A percentile compares a stretch with the other conserved stretches of the same genome.
phyloP scores from a whole-genome alignment of 2,113 vertebrate species.

The Stegastes partitus region DNA sequence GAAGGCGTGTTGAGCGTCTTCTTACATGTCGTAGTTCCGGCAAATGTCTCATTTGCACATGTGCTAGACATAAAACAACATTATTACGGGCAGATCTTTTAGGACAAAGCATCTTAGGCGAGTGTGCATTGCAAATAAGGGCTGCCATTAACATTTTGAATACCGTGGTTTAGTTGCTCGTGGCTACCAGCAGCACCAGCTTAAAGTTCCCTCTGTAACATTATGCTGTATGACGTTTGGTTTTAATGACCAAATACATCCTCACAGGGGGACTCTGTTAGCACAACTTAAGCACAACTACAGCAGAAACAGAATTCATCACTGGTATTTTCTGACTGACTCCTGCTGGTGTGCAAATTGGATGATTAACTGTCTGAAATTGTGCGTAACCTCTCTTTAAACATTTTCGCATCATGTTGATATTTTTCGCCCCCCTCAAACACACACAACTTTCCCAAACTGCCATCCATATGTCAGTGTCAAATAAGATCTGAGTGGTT shows the following conservation, averaged over 20 bases:
- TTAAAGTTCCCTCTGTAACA: background rate
- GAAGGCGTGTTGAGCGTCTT: background rate
- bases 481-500: slow-evolving; percentile 67
- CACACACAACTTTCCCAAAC: slow-evolving; percentile 53
- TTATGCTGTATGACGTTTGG: background rate
- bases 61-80: background rate
- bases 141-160: slow-evolving; percentile 24
- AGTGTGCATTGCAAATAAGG: slow-evolving; percentile 16
- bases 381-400: slow-evolving; percentile 46
- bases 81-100: background rate
- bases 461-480: slow-evolving; percentile 62
- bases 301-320: slow-evolving; percentile 25
- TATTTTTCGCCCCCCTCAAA: slow-evolving; percentile 31
- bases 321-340: slow-evolving; percentile 31
- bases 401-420: slow-evolving; percentile 22
- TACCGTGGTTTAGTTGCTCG: background rate
- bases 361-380: slow-evolving; percentile 57
- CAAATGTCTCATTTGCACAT: background rate
- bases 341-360: slow-evolving; percentile 45
- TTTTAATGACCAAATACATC: background rate
- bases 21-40: background rate
- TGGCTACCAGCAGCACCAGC: slow-evolving; percentile 18
- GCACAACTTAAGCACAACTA: background rate
- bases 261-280: background rate
- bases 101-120: background rate